Conservation (phyloP, 2,797 vertebrate genomes). For the Ciconia nigra region DNA sequence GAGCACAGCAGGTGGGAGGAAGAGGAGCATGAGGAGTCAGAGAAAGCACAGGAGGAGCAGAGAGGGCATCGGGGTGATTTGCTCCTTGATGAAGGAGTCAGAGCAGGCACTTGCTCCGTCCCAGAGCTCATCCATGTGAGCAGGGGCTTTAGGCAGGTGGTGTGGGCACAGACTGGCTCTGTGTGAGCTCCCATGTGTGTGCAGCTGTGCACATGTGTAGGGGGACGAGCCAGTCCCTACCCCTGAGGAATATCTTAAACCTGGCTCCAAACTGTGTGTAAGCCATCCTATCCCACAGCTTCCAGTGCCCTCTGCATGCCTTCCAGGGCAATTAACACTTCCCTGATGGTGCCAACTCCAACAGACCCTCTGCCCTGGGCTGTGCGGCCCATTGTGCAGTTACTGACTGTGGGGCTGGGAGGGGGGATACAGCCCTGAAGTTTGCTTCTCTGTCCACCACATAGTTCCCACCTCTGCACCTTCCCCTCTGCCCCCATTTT, state of each 20-base stretch:
- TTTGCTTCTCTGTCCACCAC: not conserved
- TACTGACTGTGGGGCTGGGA: not conserved
- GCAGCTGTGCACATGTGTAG: not conserved
- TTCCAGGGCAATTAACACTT: not conserved
- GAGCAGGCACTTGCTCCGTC: not conserved
- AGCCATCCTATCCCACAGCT: not conserved
- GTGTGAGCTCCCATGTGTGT: not conserved
- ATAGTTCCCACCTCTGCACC: not conserved
- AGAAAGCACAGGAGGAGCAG: not conserved
- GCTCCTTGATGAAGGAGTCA: not conserved
- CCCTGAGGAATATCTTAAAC: not conserved
- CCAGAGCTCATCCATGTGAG: fast-evolving
- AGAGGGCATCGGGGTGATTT: not conserved
- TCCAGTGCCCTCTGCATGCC: not conserved
- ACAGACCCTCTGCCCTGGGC: not conserved
- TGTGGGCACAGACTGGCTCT: not conserved
- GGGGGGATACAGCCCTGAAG: not conserved
- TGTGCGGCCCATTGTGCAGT: not conserved
- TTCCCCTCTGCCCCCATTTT: not conserved
- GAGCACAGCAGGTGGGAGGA: not conserved
- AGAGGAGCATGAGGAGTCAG: not conserved
- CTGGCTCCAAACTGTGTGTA: not conserved
- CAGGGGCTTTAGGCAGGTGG: not conserved
- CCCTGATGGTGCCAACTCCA: not conserved
- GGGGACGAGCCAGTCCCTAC: no score